Conservation (phyloP, 2,888 invertebrate species). For the Rotaria sp. region DNA sequence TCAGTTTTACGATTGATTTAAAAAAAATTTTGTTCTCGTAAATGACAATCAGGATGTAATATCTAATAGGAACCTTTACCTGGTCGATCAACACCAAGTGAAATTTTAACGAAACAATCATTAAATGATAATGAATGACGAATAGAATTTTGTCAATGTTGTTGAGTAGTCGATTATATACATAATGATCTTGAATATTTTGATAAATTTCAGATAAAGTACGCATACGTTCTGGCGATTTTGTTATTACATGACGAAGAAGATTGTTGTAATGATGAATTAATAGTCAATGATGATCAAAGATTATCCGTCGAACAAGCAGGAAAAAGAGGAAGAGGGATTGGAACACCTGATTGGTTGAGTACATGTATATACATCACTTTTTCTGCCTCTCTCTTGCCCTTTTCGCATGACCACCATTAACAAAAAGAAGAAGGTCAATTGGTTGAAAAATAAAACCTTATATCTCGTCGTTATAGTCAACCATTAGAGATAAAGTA, state of each 20-base stretch:
- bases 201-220: conserved; percentile 96
- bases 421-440: not conserved
- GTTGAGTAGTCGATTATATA: conserved; percentile 94
- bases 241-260: conserved; percentile 85
- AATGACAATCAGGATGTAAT: conserved; percentile 89
- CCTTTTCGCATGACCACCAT: not conserved
- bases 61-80: conserved; percentile 98
- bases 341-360: not conserved
- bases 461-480: not conserved
- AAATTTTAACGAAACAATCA: conserved; percentile 97
- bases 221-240: conserved; percentile 86
- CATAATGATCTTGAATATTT: conserved; percentile 97
- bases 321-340: not conserved
- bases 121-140: conserved; percentile 94
- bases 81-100: conserved; percentile 77
- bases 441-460: not conserved
- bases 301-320: not conserved
- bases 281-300: not conserved
- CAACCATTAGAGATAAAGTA: not conserved
- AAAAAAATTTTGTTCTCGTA: conserved; percentile 90
- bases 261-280: not conserved
- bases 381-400: not conserved
- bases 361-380: not conserved
- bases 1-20: conserved; percentile 59
- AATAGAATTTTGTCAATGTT: conserved; percentile 98